phyloP scores from a whole-genome alignment of 2,113 vertebrate genomes.

The Coptodon rendalli region DNA sequence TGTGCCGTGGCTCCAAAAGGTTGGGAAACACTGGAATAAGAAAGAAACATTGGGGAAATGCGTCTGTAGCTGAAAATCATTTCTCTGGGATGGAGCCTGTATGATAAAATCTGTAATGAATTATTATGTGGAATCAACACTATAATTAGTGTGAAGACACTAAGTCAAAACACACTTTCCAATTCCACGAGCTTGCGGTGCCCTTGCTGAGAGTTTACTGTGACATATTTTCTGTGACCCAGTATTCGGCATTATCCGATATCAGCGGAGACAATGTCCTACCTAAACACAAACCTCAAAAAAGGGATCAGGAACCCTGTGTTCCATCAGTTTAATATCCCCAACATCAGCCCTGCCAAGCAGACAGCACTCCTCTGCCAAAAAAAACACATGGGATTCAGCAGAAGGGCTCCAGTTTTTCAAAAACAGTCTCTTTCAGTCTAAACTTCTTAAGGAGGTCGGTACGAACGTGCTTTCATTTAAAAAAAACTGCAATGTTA shows the following conservation, averaged over 20 bases:
- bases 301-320: slow-evolving; percentile 86
- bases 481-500: slow-evolving; percentile 66
- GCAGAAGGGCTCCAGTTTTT: slow-evolving; percentile 76
- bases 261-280: slow-evolving; percentile 67
- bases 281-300: slow-evolving; percentile 72
- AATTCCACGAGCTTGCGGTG: neutral
- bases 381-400: slow-evolving; percentile 87
- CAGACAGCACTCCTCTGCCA: slow-evolving; percentile 85
- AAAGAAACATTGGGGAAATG: neutral
- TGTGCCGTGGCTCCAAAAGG: neutral
- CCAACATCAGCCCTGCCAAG: slow-evolving; percentile 77
- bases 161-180: neutral
- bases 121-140: neutral
- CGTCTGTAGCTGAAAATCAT: neutral
- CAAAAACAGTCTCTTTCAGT: slow-evolving; percentile 85
- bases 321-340: slow-evolving; percentile 86
- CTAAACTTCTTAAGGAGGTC: slow-evolving; percentile 86
- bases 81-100: neutral
- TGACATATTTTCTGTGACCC: neutral
- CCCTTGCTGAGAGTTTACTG: neutral
- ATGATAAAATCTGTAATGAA: neutral
- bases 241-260: neutral
- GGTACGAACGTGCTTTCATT: slow-evolving; percentile 78
- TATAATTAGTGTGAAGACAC: neutral
- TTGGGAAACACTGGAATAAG: neutral